Evolutionary conservation across 2,888 invertebrate species (phyloP), one percentile per base, ranked within the genome.

Genomic region (Tetragonula carbonaria): DNA sequence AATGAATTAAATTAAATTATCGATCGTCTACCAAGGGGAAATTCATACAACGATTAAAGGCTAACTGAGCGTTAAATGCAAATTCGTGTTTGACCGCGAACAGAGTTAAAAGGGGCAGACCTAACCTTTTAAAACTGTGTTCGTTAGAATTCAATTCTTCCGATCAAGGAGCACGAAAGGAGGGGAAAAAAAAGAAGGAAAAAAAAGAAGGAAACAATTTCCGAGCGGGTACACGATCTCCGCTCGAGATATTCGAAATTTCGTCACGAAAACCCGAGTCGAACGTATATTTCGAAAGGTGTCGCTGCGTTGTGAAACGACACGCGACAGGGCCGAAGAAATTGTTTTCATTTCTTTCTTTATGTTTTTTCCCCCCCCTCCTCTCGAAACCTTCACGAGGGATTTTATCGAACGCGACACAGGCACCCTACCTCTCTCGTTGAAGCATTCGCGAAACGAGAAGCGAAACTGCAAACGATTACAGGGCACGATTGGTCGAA

Each of bases 381-480:
- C 66, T 55, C 21, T 18, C 53, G 59, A 55, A 45, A 59, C 45
- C 28, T 73, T 16, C 73, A 33, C 18, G 3, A 4, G 2, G 77
- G 74, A 78, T 75, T 77, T 84, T 74, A 84, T 84, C 81, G 74
- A 28, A 2, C 62, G 6, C 55, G 78, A 33, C 84, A 81, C 84
- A 81, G 78, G 84, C 81, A 84, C 67, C 74, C n/a, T 21, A 62
- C 74, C n/a, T 21, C 18, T 13, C 33, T 67, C 33, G 28, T 45
- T 55, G 51, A 51, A 8, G 8, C 63, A 63, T 73, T 68, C 68
- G 45, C 4, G 4, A 23, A 73, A 33, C 67, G 80, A 81, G 73
- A 73, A 65, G 72, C 77, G 63, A 82, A 83, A 78, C 85, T 84
- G 76, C 76, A 70, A 70, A 59, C 79, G 85, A 84, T 84, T 83